phyloP scores from a whole-genome alignment of 2,797 vertebrate genomes.

The Cottoperca gobio region DNA sequence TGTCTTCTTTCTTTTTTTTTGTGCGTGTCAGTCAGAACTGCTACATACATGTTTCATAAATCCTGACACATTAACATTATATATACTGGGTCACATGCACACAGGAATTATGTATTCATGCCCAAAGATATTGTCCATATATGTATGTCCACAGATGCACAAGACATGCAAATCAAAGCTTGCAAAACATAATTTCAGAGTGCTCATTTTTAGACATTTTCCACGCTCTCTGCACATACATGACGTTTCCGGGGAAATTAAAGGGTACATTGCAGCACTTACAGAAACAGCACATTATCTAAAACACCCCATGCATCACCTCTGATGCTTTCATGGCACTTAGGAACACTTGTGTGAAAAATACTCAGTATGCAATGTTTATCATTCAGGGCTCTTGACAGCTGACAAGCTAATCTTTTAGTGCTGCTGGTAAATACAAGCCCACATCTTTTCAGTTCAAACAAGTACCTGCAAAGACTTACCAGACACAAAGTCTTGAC shows the following conservation, averaged over 20 bases:
- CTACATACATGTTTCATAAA: slow-evolving; percentile 37
- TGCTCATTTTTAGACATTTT: not conserved
- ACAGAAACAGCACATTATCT: slow-evolving; percentile 1
- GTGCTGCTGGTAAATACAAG: slow-evolving; percentile 1
- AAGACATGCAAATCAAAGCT: slow-evolving; percentile 17
- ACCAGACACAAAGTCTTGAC: slow-evolving; percentile 2
- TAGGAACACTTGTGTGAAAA: slow-evolving; percentile 30
- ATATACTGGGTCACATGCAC: slow-evolving; percentile 35
- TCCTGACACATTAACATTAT: slow-evolving; percentile 30
- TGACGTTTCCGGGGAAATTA: slow-evolving; percentile 24
- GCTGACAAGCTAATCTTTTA: slow-evolving; percentile 24
- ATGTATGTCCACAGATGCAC: slow-evolving; percentile 4
- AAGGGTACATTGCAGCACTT: slow-evolving; percentile 18
- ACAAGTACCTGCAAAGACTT: not conserved
- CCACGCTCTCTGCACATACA: slow-evolving; percentile 9
- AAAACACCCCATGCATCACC: slow-evolving; percentile 15
- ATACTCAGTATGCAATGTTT: not conserved
- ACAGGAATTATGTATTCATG: slow-evolving; percentile 35
- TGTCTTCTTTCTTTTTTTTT: not conserved
- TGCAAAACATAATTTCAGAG: not conserved
- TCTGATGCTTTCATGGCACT: slow-evolving; percentile 19
- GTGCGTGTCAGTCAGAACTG: slow-evolving; percentile 8
- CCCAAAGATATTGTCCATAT: not conserved
- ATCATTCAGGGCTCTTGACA: slow-evolving; percentile 11
- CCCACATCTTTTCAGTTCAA: not conserved